Conservation (phyloP, 1,140 invertebrate genomes). For the Arion vulgaris region DNA sequence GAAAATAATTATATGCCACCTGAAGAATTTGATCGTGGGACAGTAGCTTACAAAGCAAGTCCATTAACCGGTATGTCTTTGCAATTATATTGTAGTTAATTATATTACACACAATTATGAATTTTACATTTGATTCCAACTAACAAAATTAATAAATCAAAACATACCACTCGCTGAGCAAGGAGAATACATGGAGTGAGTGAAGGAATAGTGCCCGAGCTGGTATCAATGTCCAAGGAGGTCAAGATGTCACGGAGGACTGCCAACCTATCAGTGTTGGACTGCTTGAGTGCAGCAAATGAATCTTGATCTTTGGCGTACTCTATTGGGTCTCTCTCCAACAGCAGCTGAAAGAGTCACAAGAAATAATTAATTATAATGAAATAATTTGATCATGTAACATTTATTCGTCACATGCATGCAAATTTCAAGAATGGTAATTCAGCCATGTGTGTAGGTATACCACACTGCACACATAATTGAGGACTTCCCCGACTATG, state of each 20-base stretch:
- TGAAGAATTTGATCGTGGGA: too few relatives aligned
- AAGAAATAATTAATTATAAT: background rate
- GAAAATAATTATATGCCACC: too few relatives aligned
- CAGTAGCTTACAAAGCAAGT: background rate
- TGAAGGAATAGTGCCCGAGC: constrained; percentile 53
- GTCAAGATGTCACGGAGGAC: constrained; percentile 85
- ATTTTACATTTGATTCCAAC: too few relatives aligned
- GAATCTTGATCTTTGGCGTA: constrained; percentile 74
- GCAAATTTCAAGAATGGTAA: too few relatives aligned
- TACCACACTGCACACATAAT: too few relatives aligned
- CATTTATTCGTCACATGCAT: too few relatives aligned
- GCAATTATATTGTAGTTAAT: too few relatives aligned
- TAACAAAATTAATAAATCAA: too few relatives aligned
- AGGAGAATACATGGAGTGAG: constrained; percentile 62
- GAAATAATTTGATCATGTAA: constrained; percentile 10
- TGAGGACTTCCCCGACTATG: too few relatives aligned
- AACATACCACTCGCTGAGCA: constrained; percentile 55
- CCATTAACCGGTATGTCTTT: too few relatives aligned
- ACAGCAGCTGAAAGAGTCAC: constrained; percentile 73
- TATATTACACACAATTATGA: too few relatives aligned
- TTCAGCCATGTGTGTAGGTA: too few relatives aligned
- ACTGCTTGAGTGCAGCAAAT: constrained; percentile 78
- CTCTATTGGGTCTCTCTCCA: constrained; percentile 76
- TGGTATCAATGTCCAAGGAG: constrained; percentile 81
- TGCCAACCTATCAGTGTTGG: constrained; percentile 80